Conservation (phyloP, 2,113 vertebrate species). For the Corynorhinus townsendii region DNA sequence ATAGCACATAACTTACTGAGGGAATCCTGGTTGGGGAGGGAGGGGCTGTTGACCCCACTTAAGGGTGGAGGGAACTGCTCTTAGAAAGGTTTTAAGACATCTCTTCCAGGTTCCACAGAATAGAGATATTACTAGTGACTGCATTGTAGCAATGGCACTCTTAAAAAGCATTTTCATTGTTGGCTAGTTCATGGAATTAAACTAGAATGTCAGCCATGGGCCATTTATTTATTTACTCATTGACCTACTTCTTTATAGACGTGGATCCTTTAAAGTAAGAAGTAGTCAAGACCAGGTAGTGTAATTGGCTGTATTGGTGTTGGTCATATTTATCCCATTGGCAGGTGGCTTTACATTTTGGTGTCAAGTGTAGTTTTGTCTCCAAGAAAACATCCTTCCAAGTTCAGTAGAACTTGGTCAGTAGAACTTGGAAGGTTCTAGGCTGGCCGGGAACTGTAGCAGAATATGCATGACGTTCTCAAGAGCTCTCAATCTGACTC, state of each 20-base stretch:
- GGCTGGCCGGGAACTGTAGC: no score
- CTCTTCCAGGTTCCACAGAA: background rate
- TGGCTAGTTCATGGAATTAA: background rate
- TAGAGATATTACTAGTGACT: background rate
- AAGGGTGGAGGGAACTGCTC: background rate
- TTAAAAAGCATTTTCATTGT: background rate
- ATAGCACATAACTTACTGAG: rapidly evolving
- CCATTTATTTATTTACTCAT: no score
- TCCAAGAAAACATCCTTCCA: background rate
- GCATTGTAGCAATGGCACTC: rapidly evolving
- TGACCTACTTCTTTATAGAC: no score
- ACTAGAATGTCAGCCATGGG: no score
- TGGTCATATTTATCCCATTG: background rate
- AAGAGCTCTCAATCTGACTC: background rate
- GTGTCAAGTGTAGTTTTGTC: background rate
- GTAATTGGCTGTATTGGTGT: background rate
- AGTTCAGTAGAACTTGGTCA: no score
- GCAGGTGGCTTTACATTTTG: background rate
- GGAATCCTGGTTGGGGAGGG: no score
- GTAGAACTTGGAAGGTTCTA: no score
- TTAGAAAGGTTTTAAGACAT: background rate
- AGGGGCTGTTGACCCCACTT: background rate
- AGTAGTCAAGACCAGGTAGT: no score
- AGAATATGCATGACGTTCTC: background rate
- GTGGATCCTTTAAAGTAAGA: no score